Conservation (phyloP, 37 sponge, comb jelly and placozoan genomes). For the Theonella swinhoei region DNA sequence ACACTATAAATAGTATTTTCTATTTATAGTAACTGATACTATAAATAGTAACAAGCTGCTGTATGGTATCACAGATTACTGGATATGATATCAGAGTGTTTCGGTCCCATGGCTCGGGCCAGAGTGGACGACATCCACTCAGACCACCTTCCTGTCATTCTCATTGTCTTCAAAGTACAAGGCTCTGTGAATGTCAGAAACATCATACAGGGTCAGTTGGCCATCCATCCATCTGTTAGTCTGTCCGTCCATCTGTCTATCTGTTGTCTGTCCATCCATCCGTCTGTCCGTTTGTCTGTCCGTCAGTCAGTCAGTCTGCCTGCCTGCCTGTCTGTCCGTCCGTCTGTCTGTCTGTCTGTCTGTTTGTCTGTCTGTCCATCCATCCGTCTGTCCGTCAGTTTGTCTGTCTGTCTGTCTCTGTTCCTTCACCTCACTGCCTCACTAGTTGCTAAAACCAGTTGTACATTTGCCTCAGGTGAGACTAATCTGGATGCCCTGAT, state of each 20-base stretch:
- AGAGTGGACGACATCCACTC: slow-evolving; percentile 66
- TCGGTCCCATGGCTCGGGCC: slow-evolving; percentile 57
- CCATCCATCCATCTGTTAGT: too few species aligned
- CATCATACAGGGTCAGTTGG: slow-evolving; percentile 73
- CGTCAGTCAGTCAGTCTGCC: too few species aligned
- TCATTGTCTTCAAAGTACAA: slow-evolving; percentile 76
- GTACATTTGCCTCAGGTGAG: slow-evolving; percentile 27
- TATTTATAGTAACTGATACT: not conserved
- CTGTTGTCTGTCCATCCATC: too few species aligned
- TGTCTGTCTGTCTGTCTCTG: too few species aligned
- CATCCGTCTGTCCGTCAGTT: too few species aligned
- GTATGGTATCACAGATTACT: slow-evolving; percentile 49
- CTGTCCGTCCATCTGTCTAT: too few species aligned
- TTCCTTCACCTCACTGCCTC: not conserved
- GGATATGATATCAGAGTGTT: slow-evolving; percentile 73
- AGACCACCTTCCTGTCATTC: slow-evolving; percentile 82
- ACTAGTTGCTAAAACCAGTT: not conserved
- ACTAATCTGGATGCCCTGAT: slow-evolving; percentile 67
- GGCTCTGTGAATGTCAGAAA: slow-evolving; percentile 59
- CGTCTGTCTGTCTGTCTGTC: too few species aligned
- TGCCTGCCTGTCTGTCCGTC: too few species aligned
- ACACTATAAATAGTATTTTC: not conserved
- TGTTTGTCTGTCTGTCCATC: too few species aligned
- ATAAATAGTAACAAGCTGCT: not conserved
- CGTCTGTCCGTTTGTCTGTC: too few species aligned